These are phyloP conservation scores for Gadopsis marmoratus DNA, from an alignment of 2,797 vertebrate genomes.

Conservation along the genomic window DNA sequence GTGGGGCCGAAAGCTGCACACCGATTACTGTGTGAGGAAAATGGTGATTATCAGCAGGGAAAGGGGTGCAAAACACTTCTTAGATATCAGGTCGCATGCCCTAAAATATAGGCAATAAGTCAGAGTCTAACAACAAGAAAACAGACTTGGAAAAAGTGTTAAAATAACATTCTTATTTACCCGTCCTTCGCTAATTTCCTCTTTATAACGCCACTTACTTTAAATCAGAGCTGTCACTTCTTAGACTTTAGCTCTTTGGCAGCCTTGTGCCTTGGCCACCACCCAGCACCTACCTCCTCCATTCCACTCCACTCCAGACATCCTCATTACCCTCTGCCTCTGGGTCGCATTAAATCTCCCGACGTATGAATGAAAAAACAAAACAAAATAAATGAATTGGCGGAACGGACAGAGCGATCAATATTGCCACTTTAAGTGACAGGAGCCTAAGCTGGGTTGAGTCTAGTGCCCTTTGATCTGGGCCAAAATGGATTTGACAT, in stretches of 20 bases:
- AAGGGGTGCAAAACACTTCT: background rate
- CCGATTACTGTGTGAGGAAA: background rate
- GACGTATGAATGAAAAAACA: conserved; percentile 20
- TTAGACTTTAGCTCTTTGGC: background rate
- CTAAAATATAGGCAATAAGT: background rate
- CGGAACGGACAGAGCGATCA: conserved; percentile 50
- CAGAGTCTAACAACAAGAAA: background rate
- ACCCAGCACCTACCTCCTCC: background rate
- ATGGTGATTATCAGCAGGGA: background rate
- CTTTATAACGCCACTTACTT: background rate
- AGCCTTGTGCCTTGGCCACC: background rate
- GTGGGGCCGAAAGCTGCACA: background rate
- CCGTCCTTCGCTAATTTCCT: background rate
- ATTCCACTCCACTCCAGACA: conserved; percentile 11
- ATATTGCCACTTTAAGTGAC: conserved; percentile 52
- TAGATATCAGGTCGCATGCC: background rate
- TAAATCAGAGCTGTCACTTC: conserved; percentile 16
- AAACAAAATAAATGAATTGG: conserved; percentile 42
- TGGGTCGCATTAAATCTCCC: conserved; percentile 50
- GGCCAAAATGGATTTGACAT: conserved; percentile 40
- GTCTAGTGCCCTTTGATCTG: conserved; percentile 44
- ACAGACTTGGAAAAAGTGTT: background rate
- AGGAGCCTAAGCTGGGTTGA: conserved; percentile 28
- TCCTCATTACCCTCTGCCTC: conserved; percentile 5
- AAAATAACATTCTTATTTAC: background rate